A percentile compares a stretch with the other conserved stretches of the same genome.
Evolutionary conservation across 1,140 invertebrate species (phyloP).

Genomic region (Bombus difficillimus): DNA sequence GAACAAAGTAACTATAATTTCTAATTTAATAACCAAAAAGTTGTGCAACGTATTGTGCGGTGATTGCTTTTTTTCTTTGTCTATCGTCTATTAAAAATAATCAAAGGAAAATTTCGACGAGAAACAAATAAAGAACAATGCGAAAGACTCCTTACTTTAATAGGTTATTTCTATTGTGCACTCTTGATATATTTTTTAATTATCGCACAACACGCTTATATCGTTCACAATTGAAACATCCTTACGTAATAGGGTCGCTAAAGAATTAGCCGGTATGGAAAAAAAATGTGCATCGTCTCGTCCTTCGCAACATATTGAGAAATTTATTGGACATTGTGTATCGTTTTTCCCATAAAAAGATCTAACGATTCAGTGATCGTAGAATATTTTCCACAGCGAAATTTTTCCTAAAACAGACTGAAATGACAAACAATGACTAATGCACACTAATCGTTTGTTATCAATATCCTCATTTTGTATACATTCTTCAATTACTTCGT

Average conservation of each 20-base stretch:
- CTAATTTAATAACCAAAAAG: background rate
- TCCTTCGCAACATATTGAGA: background rate
- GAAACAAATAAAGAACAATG: background rate
- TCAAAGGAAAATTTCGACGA: background rate
- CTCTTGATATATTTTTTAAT: background rate
- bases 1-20: background rate
- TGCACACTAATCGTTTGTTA: background rate
- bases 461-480: background rate
- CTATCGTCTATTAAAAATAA: background rate
- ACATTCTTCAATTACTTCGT: too few species aligned
- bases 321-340: background rate
- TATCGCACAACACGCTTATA: background rate
- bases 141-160: background rate
- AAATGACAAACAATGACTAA: conserved; percentile 30
- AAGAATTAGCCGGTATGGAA: background rate
- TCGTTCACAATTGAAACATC: background rate
- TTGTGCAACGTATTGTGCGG: background rate
- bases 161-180: background rate
- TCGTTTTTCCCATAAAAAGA: background rate
- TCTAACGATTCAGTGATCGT: background rate
- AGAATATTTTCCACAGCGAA: background rate
- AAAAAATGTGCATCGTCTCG: background rate
- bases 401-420: background rate
- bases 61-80: background rate
- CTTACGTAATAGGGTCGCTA: background rate